Conservation (phyloP, 2,113 vertebrate genomes). For the Oenanthe melanoleuca region DNA sequence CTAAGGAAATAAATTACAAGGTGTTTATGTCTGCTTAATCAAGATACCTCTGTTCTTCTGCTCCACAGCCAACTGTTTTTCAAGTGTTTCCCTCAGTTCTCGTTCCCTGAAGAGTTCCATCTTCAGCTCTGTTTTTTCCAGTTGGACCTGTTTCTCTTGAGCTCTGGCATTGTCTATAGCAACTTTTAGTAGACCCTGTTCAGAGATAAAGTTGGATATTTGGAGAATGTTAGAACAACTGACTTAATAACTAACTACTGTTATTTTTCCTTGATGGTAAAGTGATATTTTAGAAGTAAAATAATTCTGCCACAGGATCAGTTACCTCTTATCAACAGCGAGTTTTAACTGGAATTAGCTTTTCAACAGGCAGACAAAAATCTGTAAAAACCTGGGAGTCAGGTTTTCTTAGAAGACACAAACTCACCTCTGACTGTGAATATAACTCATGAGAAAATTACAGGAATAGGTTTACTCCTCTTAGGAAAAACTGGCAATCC, state of each 20-base stretch:
- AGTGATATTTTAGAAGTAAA: neutral
- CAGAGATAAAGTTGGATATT: slow-evolving; percentile 43
- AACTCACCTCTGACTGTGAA: neutral
- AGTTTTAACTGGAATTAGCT: neutral
- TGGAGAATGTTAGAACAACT: neutral
- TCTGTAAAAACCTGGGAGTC: neutral
- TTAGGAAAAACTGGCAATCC: neutral
- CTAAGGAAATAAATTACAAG: slow-evolving; percentile 4
- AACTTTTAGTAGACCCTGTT: slow-evolving; percentile 96
- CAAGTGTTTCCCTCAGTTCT: slow-evolving; percentile 96
- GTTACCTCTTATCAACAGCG: neutral
- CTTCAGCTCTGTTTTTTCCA: slow-evolving; percentile 99
- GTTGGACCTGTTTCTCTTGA: slow-evolving; percentile 98
- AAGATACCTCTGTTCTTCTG: slow-evolving; percentile 98
- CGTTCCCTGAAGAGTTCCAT: slow-evolving; percentile 99
- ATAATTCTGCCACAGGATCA: neutral
- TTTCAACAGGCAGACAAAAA: neutral
- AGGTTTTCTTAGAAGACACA: neutral
- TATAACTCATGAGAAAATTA: neutral
- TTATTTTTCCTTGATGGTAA: neutral
- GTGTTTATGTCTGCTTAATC: neutral
- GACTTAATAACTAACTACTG: neutral
- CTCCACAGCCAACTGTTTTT: slow-evolving; percentile 97
- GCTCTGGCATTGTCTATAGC: slow-evolving; percentile 97
- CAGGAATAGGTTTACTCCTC: neutral